Evolutionary conservation across 1,140 invertebrate genomes (phyloP).

Genomic region (Drosophila bocqueti): DNA sequence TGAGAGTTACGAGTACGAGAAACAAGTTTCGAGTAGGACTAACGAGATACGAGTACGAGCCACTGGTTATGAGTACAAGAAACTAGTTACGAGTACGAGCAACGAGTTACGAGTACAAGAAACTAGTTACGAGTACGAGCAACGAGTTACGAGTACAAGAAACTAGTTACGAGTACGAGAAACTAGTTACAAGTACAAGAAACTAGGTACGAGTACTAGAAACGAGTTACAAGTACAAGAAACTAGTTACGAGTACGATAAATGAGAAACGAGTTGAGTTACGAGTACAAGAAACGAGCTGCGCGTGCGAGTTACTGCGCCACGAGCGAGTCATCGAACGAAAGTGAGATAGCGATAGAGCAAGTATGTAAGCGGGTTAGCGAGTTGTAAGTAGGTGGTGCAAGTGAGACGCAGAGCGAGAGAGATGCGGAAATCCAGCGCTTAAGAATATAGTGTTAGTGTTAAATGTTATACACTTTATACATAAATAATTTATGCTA

Average conservation of each 20-base stretch:
- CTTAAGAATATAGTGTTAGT: constrained; percentile 43
- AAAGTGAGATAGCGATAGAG: constrained; percentile 19
- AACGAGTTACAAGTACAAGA: neutral
- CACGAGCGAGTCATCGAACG: constrained; percentile 12
- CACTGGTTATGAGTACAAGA: neutral
- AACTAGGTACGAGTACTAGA: neutral
- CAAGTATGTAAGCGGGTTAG: neutral
- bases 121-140: neutral
- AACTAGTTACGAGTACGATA: too few relatives aligned
- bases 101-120: neutral
- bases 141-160: constrained; percentile 4
- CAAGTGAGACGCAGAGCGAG: constrained; percentile 22
- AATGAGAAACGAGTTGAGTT: neutral
- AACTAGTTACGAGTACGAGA: too few relatives aligned
- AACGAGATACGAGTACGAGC: neutral
- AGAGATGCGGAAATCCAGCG: constrained; percentile 26
- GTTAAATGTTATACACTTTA: constrained; percentile 54
- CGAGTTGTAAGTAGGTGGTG: constrained; percentile 3
- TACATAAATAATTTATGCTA: constrained; percentile 50
- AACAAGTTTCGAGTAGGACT: neutral
- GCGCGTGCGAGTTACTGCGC: neutral
- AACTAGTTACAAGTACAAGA: too few relatives aligned
- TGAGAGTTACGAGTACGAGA: neutral
- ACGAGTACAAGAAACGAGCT: too few relatives aligned
- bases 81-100: too few relatives aligned